These are phyloP conservation scores for Acropternis orthonyx DNA, from an alignment of 2,797 vertebrate species.

Conservation along the genomic window DNA sequence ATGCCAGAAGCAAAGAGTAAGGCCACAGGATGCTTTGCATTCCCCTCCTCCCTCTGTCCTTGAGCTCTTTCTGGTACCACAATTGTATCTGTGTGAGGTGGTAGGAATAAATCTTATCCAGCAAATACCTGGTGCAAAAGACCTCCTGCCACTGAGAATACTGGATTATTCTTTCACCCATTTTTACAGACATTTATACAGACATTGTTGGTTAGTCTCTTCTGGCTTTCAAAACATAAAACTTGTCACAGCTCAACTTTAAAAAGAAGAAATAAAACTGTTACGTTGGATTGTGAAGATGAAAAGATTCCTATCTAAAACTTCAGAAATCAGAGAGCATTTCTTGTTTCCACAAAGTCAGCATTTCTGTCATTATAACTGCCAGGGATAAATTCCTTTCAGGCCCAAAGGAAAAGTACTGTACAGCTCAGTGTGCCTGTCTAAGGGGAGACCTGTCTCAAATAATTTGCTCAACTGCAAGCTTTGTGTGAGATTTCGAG, in stretches of 20 bases:
- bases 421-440: neutral
- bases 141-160: neutral
- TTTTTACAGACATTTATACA: neutral
- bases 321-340: neutral
- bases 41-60: neutral
- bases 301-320: neutral
- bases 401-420: neutral
- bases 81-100: neutral
- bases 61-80: neutral
- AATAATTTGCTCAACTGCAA: neutral
- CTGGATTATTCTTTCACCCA: neutral
- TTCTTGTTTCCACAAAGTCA: neutral
- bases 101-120: neutral
- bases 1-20: neutral
- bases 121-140: neutral
- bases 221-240: neutral
- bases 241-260: neutral
- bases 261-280: neutral
- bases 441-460: neutral
- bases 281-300: neutral
- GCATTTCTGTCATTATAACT: neutral
- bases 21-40: neutral
- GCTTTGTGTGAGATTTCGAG: neutral
- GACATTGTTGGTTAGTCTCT: neutral
- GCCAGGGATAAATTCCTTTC: neutral